Conservation (phyloP, 2,888 invertebrate species). For the Notodromas monacha region DNA sequence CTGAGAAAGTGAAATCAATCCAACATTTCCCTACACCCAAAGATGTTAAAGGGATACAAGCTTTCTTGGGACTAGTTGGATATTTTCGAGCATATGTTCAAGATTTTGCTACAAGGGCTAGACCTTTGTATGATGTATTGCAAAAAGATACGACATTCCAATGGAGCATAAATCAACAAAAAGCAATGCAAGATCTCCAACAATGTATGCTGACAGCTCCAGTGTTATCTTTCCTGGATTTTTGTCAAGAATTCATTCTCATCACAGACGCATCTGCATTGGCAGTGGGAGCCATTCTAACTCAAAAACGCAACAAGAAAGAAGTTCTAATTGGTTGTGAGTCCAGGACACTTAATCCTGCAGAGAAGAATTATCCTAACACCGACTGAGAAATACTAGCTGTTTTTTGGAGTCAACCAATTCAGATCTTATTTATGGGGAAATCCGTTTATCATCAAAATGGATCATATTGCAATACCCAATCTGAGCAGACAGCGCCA, state of each 20-base stretch:
- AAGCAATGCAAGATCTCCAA: slow-evolving; percentile 4
- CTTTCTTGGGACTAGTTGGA: slow-evolving; percentile 4
- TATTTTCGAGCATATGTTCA: slow-evolving; percentile 4
- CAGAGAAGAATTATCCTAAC: slow-evolving; percentile 4
- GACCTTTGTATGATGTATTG: slow-evolving; percentile 2
- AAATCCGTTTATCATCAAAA: slow-evolving; percentile 2
- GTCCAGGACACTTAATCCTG: slow-evolving; percentile 4
- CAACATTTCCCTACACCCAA: slow-evolving; percentile 4
- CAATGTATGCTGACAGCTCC: slow-evolving; percentile 2
- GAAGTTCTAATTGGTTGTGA: slow-evolving; percentile 1
- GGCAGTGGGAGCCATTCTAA: slow-evolving; percentile 4
- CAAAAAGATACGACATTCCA: slow-evolving; percentile 2
- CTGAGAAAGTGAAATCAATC: slow-evolving; percentile 1
- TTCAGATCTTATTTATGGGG: slow-evolving; percentile 1
- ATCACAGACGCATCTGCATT: slow-evolving; percentile 1
- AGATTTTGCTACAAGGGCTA: slow-evolving; percentile 4
- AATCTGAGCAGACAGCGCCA: slow-evolving; percentile 1
- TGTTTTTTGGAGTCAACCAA: slow-evolving; percentile 4
- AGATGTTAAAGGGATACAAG: slow-evolving; percentile 4
- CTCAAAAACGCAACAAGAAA: slow-evolving; percentile 1
- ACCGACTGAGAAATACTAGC: slow-evolving; percentile 1
- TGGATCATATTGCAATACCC: slow-evolving; percentile 1
- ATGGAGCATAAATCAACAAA: slow-evolving; percentile 4
- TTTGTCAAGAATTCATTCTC: slow-evolving; percentile 1
- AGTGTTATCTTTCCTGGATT: slow-evolving; percentile 1